Percentiles rank a stretch among this genome's conserved stretches.
Conservation (phyloP, 2,888 invertebrate species). For the Heliconius hortense region DNA sequence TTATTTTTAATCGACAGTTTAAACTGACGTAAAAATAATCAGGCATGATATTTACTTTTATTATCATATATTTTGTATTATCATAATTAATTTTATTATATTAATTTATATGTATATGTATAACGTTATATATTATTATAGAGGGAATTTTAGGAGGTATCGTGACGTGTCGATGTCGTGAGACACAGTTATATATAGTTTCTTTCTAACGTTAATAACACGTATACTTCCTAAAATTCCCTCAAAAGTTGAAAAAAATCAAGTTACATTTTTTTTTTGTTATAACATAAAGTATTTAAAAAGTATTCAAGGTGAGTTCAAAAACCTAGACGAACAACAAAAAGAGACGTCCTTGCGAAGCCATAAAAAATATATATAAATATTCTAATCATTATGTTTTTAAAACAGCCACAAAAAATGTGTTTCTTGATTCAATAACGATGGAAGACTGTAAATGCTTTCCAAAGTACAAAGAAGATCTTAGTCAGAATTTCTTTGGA, state of each 20-base stretch:
- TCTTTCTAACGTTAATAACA: background rate
- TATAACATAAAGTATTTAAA: background rate
- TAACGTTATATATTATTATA: too few species aligned
- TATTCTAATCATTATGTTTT: background rate
- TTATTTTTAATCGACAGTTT: conserved; percentile 27
- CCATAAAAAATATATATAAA: background rate
- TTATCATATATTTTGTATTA: background rate
- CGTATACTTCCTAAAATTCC: background rate
- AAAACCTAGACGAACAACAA: background rate
- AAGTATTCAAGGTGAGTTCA: conserved; percentile 4
- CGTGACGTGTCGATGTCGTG: too few species aligned
- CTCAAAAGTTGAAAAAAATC: background rate
- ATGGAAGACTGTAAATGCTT: background rate
- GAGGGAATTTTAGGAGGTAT: too few species aligned
- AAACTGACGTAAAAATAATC: conserved; percentile 3
- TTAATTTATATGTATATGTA: too few species aligned
- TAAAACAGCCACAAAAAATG: too few species aligned
- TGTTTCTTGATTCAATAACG: too few species aligned
- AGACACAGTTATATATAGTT: too few species aligned
- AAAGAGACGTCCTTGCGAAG: background rate
- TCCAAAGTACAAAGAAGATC: background rate
- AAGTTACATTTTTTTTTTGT: background rate
- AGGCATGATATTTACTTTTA: background rate
- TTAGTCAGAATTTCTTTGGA: background rate
- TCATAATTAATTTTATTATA: too few species aligned